Evolutionary conservation across 2,888 invertebrate species (phyloP).

Genomic region (Synanthedon tipuliformis): DNA sequence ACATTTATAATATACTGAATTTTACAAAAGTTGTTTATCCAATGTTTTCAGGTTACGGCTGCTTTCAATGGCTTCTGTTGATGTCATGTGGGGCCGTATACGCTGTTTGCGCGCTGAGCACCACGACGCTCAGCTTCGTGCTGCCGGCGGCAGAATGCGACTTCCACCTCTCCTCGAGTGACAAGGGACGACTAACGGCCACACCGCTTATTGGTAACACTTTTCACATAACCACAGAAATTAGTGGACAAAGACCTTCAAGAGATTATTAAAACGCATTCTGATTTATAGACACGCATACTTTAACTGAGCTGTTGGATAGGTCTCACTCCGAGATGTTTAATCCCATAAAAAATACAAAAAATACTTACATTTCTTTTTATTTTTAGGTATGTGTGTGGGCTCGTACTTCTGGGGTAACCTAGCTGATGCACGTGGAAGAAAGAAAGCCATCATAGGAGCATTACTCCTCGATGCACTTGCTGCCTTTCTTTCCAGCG

Average conservation of each 20-base stretch:
- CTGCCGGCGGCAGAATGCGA: constrained; percentile 71
- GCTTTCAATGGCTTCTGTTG: constrained; percentile 73
- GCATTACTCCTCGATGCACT: constrained; percentile 70
- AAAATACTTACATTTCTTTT: too few species aligned
- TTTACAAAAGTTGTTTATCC: too few species aligned
- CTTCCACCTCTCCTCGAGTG: constrained; percentile 64
- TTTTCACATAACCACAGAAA: not conserved
- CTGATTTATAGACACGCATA: not conserved
- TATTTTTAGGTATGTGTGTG: constrained; percentile 70
- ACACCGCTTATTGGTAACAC: constrained; percentile 68
- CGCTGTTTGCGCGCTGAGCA: constrained; percentile 76
- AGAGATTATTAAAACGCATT: not conserved
- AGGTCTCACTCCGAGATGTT: too few species aligned
- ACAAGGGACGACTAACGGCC: constrained; percentile 72
- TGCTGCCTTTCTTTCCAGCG: constrained; percentile 69
- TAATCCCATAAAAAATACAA: too few species aligned
- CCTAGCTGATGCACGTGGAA: constrained; percentile 75
- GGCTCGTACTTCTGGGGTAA: constrained; percentile 81
- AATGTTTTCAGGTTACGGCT: constrained; percentile 67
- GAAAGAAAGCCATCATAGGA: constrained; percentile 74
- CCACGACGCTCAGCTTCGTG: constrained; percentile 75
- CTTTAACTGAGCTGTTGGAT: too few species aligned
- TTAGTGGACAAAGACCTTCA: too few species aligned
- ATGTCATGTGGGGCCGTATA: constrained; percentile 75
- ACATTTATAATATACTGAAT: too few species aligned